phyloP scores from a whole-genome alignment of 2,797 vertebrate species.

The Cuniculus paca region DNA sequence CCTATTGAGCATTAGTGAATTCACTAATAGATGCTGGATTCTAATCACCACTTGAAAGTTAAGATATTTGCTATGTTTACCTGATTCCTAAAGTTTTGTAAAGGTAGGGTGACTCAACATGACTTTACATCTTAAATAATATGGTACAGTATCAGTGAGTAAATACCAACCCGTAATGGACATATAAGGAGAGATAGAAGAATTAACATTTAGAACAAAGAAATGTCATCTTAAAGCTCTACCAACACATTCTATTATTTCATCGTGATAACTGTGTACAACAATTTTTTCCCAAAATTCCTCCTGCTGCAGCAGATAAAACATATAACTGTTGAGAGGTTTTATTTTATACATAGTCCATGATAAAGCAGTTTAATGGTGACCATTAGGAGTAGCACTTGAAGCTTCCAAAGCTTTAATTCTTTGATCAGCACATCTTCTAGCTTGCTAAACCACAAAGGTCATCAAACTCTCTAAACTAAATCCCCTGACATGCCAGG shows the following conservation, averaged over 20 bases:
- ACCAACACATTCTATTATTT: not conserved
- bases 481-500: constrained; percentile 52
- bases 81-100: not conserved
- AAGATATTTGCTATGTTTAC: not conserved
- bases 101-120: not conserved
- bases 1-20: not conserved
- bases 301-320: not conserved
- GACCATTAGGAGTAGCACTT: not conserved
- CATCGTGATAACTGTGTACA: accelerated
- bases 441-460: constrained; percentile 51
- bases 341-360: not conserved
- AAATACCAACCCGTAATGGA: not conserved
- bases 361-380: not conserved
- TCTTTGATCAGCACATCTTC: constrained; percentile 48
- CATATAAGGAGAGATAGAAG: not conserved
- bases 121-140: not conserved
- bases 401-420: constrained; percentile 18
- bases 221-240: not conserved
- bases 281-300: not conserved
- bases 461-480: constrained; percentile 43
- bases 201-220: not conserved
- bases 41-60: not conserved
- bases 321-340: not conserved
- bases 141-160: not conserved
- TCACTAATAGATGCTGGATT: not conserved